Percentiles rank a stretch among this genome's conserved stretches.
These are phyloP conservation scores for Elanus axillaris DNA, from an alignment of 2,113 vertebrate species.

Conservation along the genomic window DNA sequence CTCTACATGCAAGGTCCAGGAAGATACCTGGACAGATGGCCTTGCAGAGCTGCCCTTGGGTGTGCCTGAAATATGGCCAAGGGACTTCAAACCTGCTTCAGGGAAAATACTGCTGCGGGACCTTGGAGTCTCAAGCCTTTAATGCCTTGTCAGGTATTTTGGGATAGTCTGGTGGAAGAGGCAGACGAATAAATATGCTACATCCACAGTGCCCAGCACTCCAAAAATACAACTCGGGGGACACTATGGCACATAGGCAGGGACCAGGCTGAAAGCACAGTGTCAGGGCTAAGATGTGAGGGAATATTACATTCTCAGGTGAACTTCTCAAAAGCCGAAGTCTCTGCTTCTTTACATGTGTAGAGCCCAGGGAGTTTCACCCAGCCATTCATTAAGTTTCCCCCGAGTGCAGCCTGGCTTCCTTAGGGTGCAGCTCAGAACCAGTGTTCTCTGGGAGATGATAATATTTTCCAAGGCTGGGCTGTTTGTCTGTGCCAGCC, in stretches of 20 bases:
- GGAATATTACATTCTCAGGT: neutral
- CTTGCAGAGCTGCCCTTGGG: neutral
- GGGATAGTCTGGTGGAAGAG: neutral
- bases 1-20: rapidly evolving
- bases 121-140: neutral
- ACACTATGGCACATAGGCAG: neutral
- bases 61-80: neutral
- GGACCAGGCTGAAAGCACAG: neutral
- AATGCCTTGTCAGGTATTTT: neutral
- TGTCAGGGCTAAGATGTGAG: neutral
- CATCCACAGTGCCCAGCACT: neutral
- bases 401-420: neutral
- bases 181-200: neutral
- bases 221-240: neutral
- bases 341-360: neutral
- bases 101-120: neutral
- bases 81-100: neutral
- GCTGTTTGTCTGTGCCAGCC: neutral
- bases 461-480: slow-evolving; percentile 43
- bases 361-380: neutral
- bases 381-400: neutral
- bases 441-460: neutral
- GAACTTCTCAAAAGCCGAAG: neutral
- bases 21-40: neutral
- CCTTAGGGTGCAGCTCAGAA: neutral